These are phyloP conservation scores for Thalassoma bifasciatum DNA, from an alignment of 2,113 vertebrate species.

Conservation along the genomic window DNA sequence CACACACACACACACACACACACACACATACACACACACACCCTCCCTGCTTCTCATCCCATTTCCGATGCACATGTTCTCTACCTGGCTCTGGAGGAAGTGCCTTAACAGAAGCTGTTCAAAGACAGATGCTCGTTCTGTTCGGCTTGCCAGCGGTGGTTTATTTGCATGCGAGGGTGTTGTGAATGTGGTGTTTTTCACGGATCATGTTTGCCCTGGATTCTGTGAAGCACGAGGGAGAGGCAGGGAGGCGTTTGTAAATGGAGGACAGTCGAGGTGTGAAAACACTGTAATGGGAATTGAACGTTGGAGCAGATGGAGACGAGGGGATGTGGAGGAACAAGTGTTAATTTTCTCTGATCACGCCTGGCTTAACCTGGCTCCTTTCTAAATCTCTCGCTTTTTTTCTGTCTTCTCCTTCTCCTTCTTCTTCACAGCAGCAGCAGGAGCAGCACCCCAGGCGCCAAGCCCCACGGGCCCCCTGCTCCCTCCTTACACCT, in stretches of 20 bases:
- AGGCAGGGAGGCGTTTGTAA: slow-evolving; percentile 58
- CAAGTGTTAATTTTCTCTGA: slow-evolving; percentile 69
- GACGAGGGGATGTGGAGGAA: slow-evolving; percentile 54
- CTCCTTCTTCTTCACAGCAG: slow-evolving; percentile 84
- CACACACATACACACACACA: slow-evolving; percentile 40
- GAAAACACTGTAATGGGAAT: slow-evolving; percentile 65
- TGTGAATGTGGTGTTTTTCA: slow-evolving; percentile 53
- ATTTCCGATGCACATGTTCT: slow-evolving; percentile 70
- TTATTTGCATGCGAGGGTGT: slow-evolving; percentile 62
- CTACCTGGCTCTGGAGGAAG: slow-evolving; percentile 68
- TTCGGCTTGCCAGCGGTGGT: slow-evolving; percentile 55
- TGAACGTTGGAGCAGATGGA: slow-evolving; percentile 66
- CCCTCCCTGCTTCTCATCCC: slow-evolving; percentile 56
- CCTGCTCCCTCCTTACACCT: slow-evolving; percentile 82
- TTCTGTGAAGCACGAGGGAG: slow-evolving; percentile 57
- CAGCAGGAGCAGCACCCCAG: slow-evolving; percentile 96
- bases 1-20: slow-evolving; percentile 35
- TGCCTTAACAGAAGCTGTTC: slow-evolving; percentile 65
- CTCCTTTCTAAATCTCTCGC: slow-evolving; percentile 23
- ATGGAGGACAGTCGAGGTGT: slow-evolving; percentile 68
- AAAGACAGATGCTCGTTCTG: slow-evolving; percentile 65
- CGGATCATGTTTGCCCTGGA: slow-evolving; percentile 57
- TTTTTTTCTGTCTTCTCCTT: too few relatives aligned
- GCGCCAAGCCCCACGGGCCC: slow-evolving; percentile 88
- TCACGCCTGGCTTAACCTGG: slow-evolving; percentile 56